These are phyloP conservation scores for Pomacea canaliculata DNA, from an alignment of 2,888 invertebrate genomes.

Conservation along the genomic window DNA sequence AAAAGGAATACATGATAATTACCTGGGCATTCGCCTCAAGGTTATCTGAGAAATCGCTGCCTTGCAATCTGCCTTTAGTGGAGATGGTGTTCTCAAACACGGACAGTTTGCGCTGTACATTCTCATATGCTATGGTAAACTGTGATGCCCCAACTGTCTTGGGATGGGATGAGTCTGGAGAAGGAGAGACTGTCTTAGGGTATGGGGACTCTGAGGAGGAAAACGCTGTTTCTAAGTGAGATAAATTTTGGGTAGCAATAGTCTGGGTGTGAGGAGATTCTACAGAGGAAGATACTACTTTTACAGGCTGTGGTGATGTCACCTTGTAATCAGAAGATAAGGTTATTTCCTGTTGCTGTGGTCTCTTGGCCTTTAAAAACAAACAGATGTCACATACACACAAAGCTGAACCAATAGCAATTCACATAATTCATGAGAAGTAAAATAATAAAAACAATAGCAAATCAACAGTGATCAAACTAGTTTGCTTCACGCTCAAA, in stretches of 20 bases:
- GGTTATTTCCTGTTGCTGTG: constrained; percentile 16
- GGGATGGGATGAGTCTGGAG: constrained; percentile 20
- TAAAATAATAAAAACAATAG: no score
- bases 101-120: constrained; percentile 46
- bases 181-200: constrained; percentile 9
- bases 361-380: constrained; percentile 13
- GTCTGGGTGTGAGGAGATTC: no score
- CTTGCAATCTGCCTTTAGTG: constrained; percentile 48
- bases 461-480: no score
- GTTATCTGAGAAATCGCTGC: constrained; percentile 47
- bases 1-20: neutral
- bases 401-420: no score
- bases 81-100: constrained; percentile 51
- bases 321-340: neutral
- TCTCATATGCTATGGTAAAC: constrained; percentile 43
- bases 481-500: no score
- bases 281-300: no score
- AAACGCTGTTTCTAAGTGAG: no score
- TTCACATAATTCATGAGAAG: no score
- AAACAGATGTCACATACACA: no score
- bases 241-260: no score
- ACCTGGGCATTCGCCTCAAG: constrained; percentile 58
- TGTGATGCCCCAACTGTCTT: constrained; percentile 36
- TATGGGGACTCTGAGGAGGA: no score
- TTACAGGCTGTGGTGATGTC: neutral